Evolutionary conservation across 2,888 invertebrate genomes (phyloP).

Genomic region (Latheticus oryzae): DNA sequence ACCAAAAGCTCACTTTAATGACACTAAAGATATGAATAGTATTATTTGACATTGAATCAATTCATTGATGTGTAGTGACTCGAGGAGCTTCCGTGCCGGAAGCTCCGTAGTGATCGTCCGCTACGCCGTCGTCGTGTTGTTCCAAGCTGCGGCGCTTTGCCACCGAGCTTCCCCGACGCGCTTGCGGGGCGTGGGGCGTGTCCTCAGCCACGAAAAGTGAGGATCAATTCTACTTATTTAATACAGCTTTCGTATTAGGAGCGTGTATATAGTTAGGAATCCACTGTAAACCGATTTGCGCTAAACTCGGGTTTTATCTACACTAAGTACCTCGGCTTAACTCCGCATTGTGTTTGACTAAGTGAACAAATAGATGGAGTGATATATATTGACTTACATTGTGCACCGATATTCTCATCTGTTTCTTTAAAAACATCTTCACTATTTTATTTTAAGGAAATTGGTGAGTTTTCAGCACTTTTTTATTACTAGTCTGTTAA

Average conservation of each 20-base stretch:
- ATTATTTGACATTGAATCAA: too few relatives aligned
- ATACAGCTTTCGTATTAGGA: conserved; percentile 68
- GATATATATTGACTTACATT: conserved; percentile 66
- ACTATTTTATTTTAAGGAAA: conserved; percentile 48
- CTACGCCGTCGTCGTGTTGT: conserved; percentile 47
- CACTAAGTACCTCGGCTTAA: conserved; percentile 67
- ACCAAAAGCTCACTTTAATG: too few relatives aligned
- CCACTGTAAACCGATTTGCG: conserved; percentile 68
- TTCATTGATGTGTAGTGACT: conserved; percentile 6
- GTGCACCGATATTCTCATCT: conserved; percentile 53
- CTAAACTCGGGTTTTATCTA: conserved; percentile 67
- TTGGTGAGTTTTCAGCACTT: conserved; percentile 53
- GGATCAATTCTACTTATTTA: conserved; percentile 68
- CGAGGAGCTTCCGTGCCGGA: conserved; percentile 24
- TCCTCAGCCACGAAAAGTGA: conserved; percentile 66
- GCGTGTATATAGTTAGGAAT: conserved; percentile 68
- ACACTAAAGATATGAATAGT: too few relatives aligned
- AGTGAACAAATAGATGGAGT: conserved; percentile 68
- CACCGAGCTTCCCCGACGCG: conserved; percentile 51
- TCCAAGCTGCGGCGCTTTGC: conserved; percentile 51
- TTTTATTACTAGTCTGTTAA: too few relatives aligned
- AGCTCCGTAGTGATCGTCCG: conserved; percentile 44
- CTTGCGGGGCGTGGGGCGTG: conserved; percentile 54
- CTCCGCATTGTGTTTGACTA: conserved; percentile 67
- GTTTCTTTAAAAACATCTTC: conserved; percentile 51